Evolutionary conservation across 2,113 vertebrate species (phyloP), one percentile per base, ranked within the genome.

Genomic region (Nesogale talazaci): DNA sequence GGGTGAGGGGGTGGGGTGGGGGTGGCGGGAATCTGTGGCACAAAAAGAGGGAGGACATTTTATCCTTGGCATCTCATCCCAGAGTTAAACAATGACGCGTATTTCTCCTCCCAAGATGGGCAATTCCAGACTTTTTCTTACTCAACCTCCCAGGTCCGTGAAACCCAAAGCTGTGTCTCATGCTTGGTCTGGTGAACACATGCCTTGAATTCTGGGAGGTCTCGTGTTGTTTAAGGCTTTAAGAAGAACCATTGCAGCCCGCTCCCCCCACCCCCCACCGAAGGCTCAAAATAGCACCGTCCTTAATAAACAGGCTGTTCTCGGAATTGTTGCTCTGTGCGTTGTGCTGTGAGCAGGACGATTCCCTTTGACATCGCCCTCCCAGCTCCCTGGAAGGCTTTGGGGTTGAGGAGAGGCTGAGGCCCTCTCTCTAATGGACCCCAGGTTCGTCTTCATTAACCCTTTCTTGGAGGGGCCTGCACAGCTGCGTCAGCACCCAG

Each of bases 31-130:
- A 81, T 77, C 82, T 78, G 36, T 22, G 79, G 42, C 38, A 80
- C 40, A 74, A 15, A 79, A 86, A 89, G 85, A 92, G 52, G 38
- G 74, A 86, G 94, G 91, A 65, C 77, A 25, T 95, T 92, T 88
- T 90, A 86, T 88, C 94, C 46, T 92, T 89, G 81, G 94, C 83
- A 89, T 81, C 95, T 96, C 69, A 78, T 56, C 52, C 42, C 89
- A 94, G 75, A 91, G 78, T 96, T 89, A 90, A 95, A 94, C 92
- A 81, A 95, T 90, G 74, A 94, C 77, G 87, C 42, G 46, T 25
- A 75, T 90, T 93, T 96, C 74, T 94, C 46, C 85, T 92, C 59
- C 75, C 38, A 85, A 70, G 17, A 77, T 46, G 23, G 75, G 25
- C 86, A 82, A 93, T 91, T 83, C 78, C 52, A 90, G 88, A 93